phyloP scores from a whole-genome alignment of 2,888 invertebrate genomes.

The Schizaphis graminum region DNA sequence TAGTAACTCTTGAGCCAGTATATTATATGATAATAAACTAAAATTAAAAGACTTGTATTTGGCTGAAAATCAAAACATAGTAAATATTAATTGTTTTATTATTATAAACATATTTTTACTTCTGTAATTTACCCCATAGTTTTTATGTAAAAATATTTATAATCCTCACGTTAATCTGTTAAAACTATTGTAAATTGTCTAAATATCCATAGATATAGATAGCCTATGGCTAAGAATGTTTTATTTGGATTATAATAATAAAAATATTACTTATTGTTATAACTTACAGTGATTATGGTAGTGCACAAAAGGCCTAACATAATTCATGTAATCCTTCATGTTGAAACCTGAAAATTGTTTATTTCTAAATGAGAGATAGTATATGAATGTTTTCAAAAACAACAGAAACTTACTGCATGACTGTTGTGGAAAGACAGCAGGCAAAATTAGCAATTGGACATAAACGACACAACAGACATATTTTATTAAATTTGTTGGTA shows the following conservation, averaged over 20 bases:
- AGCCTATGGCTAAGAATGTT: no score
- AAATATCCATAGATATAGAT: no score
- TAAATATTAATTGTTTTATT: not conserved
- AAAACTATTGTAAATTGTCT: no score
- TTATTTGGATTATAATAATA: no score
- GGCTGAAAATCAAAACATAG: constrained; percentile 18
- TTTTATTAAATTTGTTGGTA: constrained; percentile 39
- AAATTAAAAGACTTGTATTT: constrained; percentile 36
- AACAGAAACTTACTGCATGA: constrained; percentile 52
- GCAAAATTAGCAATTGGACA: constrained; percentile 42
- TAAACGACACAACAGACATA: constrained; percentile 45
- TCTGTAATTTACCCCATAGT: no score
- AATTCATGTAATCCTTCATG: constrained; percentile 38
- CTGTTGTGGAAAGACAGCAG: not conserved
- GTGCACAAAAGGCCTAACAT: constrained; percentile 40
- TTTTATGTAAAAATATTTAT: no score
- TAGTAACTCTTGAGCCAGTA: constrained; percentile 86
- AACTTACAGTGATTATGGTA: not conserved
- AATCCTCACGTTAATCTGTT: no score
- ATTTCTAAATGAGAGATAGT: constrained; percentile 42
- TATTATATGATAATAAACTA: constrained; percentile 77
- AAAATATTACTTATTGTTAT: not conserved
- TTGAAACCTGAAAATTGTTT: constrained; percentile 46
- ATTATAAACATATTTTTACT: no score
- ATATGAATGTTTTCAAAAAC: constrained; percentile 7